These are phyloP conservation scores for Microcebus griseorufus DNA, from an alignment of 2,113 vertebrate species.

Conservation along the genomic window DNA sequence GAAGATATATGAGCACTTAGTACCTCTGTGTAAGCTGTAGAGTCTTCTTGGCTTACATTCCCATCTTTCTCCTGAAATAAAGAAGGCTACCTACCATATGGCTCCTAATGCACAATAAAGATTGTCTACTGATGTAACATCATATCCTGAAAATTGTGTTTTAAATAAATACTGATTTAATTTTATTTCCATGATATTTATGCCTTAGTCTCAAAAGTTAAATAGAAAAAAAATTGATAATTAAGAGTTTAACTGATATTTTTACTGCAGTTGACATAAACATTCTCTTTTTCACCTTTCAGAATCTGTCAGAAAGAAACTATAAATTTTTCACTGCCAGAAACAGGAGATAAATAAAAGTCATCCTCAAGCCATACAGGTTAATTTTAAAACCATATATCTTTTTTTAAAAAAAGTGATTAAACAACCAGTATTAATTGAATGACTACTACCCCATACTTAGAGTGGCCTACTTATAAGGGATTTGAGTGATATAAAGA, in stretches of 20 bases:
- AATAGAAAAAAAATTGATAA: not conserved
- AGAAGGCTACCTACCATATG: not conserved
- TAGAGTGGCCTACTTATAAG: not conserved
- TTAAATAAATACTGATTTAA: constrained; percentile 49
- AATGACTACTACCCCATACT: not conserved
- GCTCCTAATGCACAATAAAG: constrained; percentile 21
- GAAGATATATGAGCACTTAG: constrained; percentile 9
- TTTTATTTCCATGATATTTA: constrained; percentile 25
- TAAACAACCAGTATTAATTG: not conserved
- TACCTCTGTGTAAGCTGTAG: not conserved
- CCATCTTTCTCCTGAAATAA: not conserved
- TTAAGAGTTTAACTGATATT: not conserved
- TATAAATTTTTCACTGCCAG: constrained; percentile 21
- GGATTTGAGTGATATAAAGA: not conserved
- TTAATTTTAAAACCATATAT: constrained; percentile 21
- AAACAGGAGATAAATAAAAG: constrained; percentile 38
- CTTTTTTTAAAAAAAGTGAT: not conserved
- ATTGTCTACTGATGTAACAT: not conserved
- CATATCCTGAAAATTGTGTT: constrained; percentile 18
- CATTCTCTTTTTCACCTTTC: constrained; percentile 25
- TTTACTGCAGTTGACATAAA: constrained; percentile 24
- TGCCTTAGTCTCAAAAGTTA: constrained; percentile 25
- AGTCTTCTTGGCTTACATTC: not conserved
- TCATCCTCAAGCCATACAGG: not conserved
- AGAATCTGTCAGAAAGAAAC: constrained; percentile 33